Evolutionary conservation across 2,888 invertebrate species (phyloP).

Genomic region (Apodemia duryi): DNA sequence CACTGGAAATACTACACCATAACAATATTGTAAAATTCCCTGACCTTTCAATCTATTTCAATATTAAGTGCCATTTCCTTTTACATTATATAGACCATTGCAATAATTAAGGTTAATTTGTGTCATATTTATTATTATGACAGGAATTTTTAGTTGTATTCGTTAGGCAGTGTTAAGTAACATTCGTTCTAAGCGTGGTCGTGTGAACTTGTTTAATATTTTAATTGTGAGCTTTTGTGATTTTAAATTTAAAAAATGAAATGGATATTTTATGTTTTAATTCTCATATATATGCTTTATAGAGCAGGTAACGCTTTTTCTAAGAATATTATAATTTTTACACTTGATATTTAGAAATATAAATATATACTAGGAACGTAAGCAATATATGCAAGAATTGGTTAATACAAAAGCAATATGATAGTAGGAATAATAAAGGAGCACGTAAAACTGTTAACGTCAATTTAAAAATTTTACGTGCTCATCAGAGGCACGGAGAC

Average conservation of each 20-base stretch:
- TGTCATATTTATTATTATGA: background rate
- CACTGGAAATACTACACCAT: background rate
- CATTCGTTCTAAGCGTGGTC: background rate
- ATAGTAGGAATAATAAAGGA: too few species aligned
- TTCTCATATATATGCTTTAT: conserved; percentile 54
- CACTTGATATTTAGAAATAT: too few species aligned
- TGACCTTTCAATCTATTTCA: conserved; percentile 31
- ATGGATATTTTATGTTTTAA: conserved; percentile 54
- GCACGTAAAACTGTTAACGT: too few species aligned
- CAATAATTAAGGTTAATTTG: conserved; percentile 6
- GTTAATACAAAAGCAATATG: too few species aligned
- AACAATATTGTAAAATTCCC: background rate
- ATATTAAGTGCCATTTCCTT: conserved; percentile 28
- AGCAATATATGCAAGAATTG: too few species aligned
- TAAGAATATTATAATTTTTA: too few species aligned
- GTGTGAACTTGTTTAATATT: background rate
- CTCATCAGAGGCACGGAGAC: too few species aligned
- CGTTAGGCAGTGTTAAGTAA: background rate
- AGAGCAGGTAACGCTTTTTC: conserved; percentile 46
- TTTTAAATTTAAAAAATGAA: conserved; percentile 44
- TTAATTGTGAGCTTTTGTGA: background rate
- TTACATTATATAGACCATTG: conserved; percentile 1
- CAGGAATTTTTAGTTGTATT: background rate
- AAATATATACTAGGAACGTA: too few species aligned
- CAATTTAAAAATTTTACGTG: too few species aligned